phyloP scores from a whole-genome alignment of 2,113 vertebrate genomes.

The Bolborhynchus lineola region DNA sequence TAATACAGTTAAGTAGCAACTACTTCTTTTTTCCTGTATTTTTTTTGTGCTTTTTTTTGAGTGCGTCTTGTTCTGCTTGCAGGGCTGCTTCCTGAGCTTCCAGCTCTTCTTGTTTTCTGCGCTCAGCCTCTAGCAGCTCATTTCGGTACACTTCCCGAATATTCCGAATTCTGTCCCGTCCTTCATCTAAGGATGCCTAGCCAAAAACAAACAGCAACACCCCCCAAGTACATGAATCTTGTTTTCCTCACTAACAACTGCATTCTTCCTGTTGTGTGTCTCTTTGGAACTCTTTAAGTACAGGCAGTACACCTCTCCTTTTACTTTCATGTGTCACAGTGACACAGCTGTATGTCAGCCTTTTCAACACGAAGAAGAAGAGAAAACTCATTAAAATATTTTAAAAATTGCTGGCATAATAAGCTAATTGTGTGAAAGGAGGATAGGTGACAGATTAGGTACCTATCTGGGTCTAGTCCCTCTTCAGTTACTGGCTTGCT shows the following conservation, averaged over 20 bases:
- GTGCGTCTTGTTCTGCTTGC: conserved; percentile 21
- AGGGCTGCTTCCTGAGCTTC: conserved; percentile 53
- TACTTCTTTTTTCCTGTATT: conserved; percentile 74
- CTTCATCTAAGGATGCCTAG: conserved; percentile 75
- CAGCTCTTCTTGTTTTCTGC: conserved; percentile 64
- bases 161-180: conserved; percentile 57
- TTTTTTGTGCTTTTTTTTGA: conserved; percentile 63
- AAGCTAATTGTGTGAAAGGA: not conserved
- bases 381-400: not conserved
- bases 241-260: not conserved
- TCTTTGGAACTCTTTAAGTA: not conserved
- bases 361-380: not conserved
- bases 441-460: not conserved
- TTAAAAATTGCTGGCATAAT: not conserved
- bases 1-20: not conserved
- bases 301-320: not conserved
- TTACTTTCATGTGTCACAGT: not conserved
- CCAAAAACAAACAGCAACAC: conserved; percentile 26
- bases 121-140: conserved; percentile 68
- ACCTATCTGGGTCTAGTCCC: not conserved
- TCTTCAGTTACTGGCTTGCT: not conserved
- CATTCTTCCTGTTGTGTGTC: not conserved
- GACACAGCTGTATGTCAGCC: not conserved
- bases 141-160: conserved; percentile 73
- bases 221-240: not conserved